Evolutionary conservation across 2,797 vertebrate genomes (phyloP).

Genomic region (Gila robusta): DNA sequence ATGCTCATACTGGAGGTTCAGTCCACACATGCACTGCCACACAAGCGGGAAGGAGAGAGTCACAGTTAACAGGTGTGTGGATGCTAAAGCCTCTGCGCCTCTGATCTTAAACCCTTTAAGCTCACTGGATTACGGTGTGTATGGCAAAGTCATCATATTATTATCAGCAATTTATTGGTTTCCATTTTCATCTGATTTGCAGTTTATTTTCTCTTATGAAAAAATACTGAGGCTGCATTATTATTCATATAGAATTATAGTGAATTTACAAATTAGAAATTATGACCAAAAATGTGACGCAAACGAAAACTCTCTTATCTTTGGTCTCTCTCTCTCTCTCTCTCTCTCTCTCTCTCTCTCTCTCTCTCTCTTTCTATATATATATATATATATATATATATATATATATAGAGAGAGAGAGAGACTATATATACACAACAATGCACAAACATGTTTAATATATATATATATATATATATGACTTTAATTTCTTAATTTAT

Average conservation of each 20-base stretch:
- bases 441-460: too few relatives aligned
- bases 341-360: too few relatives aligned
- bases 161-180: background rate
- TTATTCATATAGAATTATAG: background rate
- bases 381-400: too few relatives aligned
- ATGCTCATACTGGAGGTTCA: background rate
- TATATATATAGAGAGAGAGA: too few relatives aligned
- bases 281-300: background rate
- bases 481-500: background rate
- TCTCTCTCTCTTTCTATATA: too few relatives aligned
- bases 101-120: conserved; percentile 13
- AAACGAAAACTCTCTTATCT: too few relatives aligned
- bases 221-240: background rate
- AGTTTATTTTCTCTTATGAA: background rate
- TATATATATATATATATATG: too few relatives aligned
- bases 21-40: background rate
- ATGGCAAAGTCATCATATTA: background rate
- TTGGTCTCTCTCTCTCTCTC: too few relatives aligned
- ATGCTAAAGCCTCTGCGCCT: conserved; percentile 34
- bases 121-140: background rate
- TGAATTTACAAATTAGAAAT: too few relatives aligned
- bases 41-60: background rate
- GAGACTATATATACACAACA: too few relatives aligned
- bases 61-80: conserved; percentile 59
- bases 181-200: too few relatives aligned